Conservation (phyloP, 2,113 vertebrate genomes). For the Coptodon rendalli region DNA sequence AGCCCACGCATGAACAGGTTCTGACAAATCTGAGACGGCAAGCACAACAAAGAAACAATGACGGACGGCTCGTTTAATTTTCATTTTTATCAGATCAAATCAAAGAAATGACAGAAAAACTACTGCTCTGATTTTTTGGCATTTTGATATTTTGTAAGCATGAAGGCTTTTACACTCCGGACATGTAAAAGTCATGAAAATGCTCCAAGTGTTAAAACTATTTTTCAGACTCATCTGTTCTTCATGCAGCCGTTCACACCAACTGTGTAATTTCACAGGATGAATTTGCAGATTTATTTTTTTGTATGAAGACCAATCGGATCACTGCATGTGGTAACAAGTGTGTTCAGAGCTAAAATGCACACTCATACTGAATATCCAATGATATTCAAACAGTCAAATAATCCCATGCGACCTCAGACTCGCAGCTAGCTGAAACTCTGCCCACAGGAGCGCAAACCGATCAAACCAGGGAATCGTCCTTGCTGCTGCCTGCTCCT, state of each 20-base stretch:
- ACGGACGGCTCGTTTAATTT: fast-evolving
- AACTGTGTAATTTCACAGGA: neutral
- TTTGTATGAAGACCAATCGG: neutral
- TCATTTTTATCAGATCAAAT: neutral
- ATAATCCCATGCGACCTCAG: neutral
- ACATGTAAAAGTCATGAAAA: neutral
- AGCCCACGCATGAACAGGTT: constrained; percentile 90
- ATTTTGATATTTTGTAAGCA: neutral
- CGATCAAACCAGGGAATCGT: neutral
- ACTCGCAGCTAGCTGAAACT: neutral
- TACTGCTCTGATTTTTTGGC: neutral
- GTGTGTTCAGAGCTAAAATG: neutral
- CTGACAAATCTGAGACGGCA: constrained; percentile 83
- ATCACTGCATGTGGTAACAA: neutral
- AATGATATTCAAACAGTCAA: neutral
- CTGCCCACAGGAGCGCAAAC: neutral
- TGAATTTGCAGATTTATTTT: neutral
- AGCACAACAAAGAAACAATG: neutral
- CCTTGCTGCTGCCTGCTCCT: neutral
- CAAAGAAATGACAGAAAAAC: neutral
- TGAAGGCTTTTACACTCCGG: neutral
- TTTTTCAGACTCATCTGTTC: neutral
- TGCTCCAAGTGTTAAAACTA: neutral
- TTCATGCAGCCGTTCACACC: neutral
- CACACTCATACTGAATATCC: fast-evolving